A percentile compares a stretch with the other conserved stretches of the same genome.
Evolutionary conservation across 2,888 invertebrate genomes (phyloP).

Genomic region (Agrilus mali): DNA sequence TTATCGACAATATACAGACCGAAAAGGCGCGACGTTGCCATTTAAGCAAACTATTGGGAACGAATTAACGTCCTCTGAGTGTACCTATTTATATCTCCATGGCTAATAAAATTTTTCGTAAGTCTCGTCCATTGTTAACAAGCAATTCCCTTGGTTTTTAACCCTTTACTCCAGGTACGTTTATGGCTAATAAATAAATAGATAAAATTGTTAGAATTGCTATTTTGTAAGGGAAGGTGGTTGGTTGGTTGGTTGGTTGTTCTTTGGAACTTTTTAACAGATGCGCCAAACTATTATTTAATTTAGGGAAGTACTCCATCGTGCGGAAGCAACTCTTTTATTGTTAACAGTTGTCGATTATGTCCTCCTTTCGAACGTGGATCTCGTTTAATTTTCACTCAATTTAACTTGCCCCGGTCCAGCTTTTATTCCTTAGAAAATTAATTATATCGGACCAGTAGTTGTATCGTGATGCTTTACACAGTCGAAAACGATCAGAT

Average conservation of each 20-base stretch:
- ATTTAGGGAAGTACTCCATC: slow-evolving; percentile 18
- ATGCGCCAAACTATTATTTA: slow-evolving; percentile 17
- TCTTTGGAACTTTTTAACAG: slow-evolving; percentile 13
- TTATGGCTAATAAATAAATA: slow-evolving; percentile 2
- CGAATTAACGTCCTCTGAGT: too few relatives aligned
- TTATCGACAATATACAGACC: too few relatives aligned
- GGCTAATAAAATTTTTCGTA: too few relatives aligned
- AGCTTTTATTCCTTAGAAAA: slow-evolving; percentile 12
- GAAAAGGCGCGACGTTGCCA: too few relatives aligned
- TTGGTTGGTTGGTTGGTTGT: slow-evolving; percentile 6
- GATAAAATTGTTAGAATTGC: not conserved
- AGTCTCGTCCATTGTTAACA: too few relatives aligned
- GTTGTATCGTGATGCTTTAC: too few relatives aligned
- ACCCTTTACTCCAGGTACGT: slow-evolving; percentile 2
- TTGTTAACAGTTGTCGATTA: slow-evolving; percentile 18
- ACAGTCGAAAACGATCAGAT: too few relatives aligned
- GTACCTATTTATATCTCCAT: too few relatives aligned
- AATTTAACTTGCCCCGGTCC: slow-evolving; percentile 8
- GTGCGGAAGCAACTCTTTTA: slow-evolving; percentile 20
- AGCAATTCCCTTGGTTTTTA: too few relatives aligned
- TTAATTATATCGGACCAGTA: slow-evolving; percentile 4
- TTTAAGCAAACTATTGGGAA: too few relatives aligned
- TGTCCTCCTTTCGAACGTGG: slow-evolving; percentile 11
- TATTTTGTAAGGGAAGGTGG: slow-evolving; percentile 5
- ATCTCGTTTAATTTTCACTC: slow-evolving; percentile 13